Evolutionary conservation across 1,140 invertebrate species (phyloP), one percentile per base, ranked within the genome.

Genomic region (Elymnias hypermnestra): DNA sequence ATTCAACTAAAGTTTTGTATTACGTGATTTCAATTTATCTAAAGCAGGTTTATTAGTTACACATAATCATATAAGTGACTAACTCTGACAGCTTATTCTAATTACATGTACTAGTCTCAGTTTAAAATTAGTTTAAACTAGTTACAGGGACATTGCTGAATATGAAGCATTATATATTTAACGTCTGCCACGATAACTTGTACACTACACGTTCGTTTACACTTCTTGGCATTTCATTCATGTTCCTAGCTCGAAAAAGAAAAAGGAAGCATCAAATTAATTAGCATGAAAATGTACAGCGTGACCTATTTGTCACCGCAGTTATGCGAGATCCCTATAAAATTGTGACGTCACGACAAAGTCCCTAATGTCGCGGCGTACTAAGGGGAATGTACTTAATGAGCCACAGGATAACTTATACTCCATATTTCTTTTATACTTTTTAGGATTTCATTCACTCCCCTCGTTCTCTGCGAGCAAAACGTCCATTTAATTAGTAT

Each of bases 161-260:
- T n/a, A n/a, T n/a, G n/a, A n/a, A n/a, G n/a, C n/a, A n/a, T n/a
- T n/a, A n/a, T n/a, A n/a, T n/a, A n/a, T n/a, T n/a, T n/a, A n/a
- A n/a, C n/a, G n/a, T n/a, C n/a, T n/a, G n/a, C n/a, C n/a, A n/a
- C n/a, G n/a, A 66, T 75, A 71, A 75, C 61, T 79, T 77, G 76
- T 75, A 70, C 63, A 63, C 56, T 70, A 76, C 64, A 67, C 67
- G 58, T 75, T n/a, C n/a, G n/a, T n/a, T n/a, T n/a, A n/a, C n/a
- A n/a, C n/a, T n/a, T n/a, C n/a, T 68, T 72, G 70, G 72, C 70
- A 72, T 76, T 72, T 72, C 74, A 76, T 78, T 75, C 70, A 73
- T 43, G 66, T 67, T 57, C 61, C 29, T 72, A 49, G 51, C n/a
- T 61, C 67, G 63, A 60, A 44, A 60, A 64, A 59, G 52, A 70